Evolutionary conservation across 2,888 invertebrate species (phyloP).

Genomic region (Cremastinae sp.): DNA sequence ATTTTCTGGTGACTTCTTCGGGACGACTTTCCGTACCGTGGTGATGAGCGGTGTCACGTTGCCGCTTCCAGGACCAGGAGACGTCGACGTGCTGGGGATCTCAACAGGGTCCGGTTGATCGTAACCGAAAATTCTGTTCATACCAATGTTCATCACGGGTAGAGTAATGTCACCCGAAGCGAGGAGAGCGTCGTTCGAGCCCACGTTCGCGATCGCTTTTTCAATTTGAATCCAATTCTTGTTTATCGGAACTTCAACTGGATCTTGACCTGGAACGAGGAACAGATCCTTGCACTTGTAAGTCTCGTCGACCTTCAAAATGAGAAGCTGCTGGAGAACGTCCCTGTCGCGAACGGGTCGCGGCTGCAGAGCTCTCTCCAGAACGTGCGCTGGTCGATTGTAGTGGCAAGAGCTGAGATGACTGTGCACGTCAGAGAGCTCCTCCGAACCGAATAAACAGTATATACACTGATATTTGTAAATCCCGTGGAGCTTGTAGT

Average conservation of each 20-base stretch:
- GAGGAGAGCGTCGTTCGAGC: constrained; percentile 25
- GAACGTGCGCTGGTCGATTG: constrained; percentile 75
- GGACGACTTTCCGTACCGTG: constrained; percentile 39
- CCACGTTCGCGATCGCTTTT: constrained; percentile 44
- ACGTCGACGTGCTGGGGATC: neutral
- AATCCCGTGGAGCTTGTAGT: constrained; percentile 79
- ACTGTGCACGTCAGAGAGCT: constrained; percentile 77
- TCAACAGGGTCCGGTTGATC: constrained; percentile 44
- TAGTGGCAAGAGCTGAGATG: constrained; percentile 81
- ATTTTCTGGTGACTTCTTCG: constrained; percentile 40
- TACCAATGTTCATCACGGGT: constrained; percentile 49
- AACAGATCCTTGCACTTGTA: constrained; percentile 61
- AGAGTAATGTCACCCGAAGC: constrained; percentile 44
- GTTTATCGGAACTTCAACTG: constrained; percentile 33
- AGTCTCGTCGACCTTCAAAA: constrained; percentile 70
- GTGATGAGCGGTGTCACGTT: constrained; percentile 39
- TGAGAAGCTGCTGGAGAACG: constrained; percentile 73
- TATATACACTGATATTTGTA: constrained; percentile 81
- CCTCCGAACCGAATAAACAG: constrained; percentile 79
- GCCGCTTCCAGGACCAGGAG: neutral
- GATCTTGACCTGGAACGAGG: constrained; percentile 25
- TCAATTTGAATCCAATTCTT: constrained; percentile 49
- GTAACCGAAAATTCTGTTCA: constrained; percentile 41
- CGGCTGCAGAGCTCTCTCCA: constrained; percentile 74
- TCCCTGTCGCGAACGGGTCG: constrained; percentile 69